A percentile compares a stretch with the other conserved stretches of the same genome.
These are phyloP conservation scores for Aythya baeri DNA, from an alignment of 2,113 vertebrate species.

Conservation along the genomic window DNA sequence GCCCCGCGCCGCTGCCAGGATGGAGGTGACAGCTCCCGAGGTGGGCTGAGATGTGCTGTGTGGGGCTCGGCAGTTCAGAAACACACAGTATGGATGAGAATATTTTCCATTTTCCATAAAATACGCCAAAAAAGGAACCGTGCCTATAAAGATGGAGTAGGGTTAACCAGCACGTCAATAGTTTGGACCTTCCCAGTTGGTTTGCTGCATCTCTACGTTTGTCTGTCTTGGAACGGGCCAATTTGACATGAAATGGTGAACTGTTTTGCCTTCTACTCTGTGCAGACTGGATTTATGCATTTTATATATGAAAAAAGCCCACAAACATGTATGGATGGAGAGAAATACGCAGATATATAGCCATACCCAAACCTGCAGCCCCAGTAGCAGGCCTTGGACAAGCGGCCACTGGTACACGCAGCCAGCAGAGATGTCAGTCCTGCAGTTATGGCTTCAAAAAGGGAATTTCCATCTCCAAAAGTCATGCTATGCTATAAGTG, in stretches of 20 bases:
- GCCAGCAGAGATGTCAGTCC: not conserved
- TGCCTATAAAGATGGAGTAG: rapidly evolving
- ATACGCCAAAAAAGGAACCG: rapidly evolving
- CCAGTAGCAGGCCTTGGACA: not conserved
- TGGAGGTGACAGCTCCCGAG: too few species aligned
- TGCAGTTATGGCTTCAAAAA: not conserved
- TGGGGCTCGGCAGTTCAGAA: not conserved
- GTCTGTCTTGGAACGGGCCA: not conserved
- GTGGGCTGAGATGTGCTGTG: not conserved
- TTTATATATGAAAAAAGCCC: not conserved
- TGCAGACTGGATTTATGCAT: not conserved
- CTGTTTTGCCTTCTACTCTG: not conserved
- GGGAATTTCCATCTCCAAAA: not conserved
- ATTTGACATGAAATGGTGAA: rapidly evolving
- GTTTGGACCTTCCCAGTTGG: not conserved
- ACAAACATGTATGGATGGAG: rapidly evolving
- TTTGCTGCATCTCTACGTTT: not conserved
- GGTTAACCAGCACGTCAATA: rapidly evolving
- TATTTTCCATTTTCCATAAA: not conserved
- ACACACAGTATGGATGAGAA: rapidly evolving
- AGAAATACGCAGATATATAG: rapidly evolving
- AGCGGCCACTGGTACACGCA: not conserved
- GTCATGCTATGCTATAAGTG: too few species aligned
- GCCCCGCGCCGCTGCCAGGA: not conserved
- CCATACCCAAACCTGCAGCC: rapidly evolving